Base-by-base conservation (phyloP, 92 coral and sea anemone genomes). In the Metridium senile region DNA sequence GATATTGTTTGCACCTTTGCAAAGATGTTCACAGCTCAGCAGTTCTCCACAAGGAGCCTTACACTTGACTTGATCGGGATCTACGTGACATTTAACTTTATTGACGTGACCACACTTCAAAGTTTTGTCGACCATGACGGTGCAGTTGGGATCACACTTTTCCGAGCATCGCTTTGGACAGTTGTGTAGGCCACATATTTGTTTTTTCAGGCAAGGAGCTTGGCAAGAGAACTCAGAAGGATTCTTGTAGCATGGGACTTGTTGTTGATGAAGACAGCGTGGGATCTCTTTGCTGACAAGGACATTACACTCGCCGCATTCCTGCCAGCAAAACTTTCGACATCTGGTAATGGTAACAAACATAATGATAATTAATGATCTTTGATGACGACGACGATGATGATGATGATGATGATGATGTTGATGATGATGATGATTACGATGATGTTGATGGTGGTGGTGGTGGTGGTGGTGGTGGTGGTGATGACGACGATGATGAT, bases 41-140 rank as follows among this genome's bases (percentile, higher is more conserved):
- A 43, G 31, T 10, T 75, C 83, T 7, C 83, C 79, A 81, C 99
- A 92, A 9, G 95, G 89, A 26, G 90, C 86, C 13, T 20, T 46
- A 58, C 99, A 95, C 0, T 63, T 81, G 17, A 52, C 68, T 7
- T 25, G 47, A 7, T 67, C 58, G 11, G 88, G 90, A 49, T 92
- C 74, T 70, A 82, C 71, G 57, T 89, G 88, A 59, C 99, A 95
- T 66, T 82, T 73, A n/a, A 79, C 80, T 0, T 39, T 16, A 56
- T 84, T 81, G 11, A 34, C 58, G 70, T 92, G 99, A 2, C 89
- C 88, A 80, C 99, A 95, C 27, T 93, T 76, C 91, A 90, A 89
- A 21, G 21, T 52, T 80, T 89, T 92, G 28, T 3, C 26, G 17
- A 81, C 78, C 26, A 11, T 46, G 4, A 28, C 70, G 49, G 29